Evolutionary conservation across 2,113 vertebrate species (phyloP), one percentile per base, ranked within the genome.

Genomic region (Carollia perspicillata): DNA sequence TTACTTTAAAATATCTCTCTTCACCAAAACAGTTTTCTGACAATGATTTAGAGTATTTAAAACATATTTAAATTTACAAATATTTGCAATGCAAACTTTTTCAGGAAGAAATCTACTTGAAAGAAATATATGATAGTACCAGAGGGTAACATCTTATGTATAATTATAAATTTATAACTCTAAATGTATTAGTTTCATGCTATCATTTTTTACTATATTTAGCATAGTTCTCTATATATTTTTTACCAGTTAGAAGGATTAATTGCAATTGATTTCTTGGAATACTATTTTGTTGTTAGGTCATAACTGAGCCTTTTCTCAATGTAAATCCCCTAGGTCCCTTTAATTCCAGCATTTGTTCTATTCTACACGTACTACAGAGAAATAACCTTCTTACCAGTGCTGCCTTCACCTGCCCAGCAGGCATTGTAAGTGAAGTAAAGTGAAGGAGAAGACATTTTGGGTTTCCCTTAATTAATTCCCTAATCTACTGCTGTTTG

Each of bases 401-500:
- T 1, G 4, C 35, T 3, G n/a, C 20, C 22, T 79, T 33, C 51
- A 40, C 71, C 66, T 71, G 51, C 81, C 40, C 71, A 55, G 40
- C 91, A 93, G 84, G 81, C 23, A 49, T 10, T 22, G 44, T 33
- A 28, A 78, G 91, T 8, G 11, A 68, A 94, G 63, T 23, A 37
- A 92, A 90, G 44, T 44, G 42, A 72, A 68, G 68, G 71, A 80
- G 90, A 91, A 81, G 81, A 37, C 60, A 49, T 68, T 95, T 42
- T 42, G 72, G 35, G 53, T 51, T 96, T 65, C 20, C 83, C 66
- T 96, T 97, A 96, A 93, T 96, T 90, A 96, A 96, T 91, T 91
- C 60, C 49, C 49, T 81, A 83, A 95, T 94, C 92, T 63, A 63
- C 89, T 83, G 69, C 47, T 78, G 60, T 93, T 88, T 78, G 63